Base-by-base conservation (phyloP, 2,888 invertebrate genomes). In the Cylindroiulus punctatus region DNA sequence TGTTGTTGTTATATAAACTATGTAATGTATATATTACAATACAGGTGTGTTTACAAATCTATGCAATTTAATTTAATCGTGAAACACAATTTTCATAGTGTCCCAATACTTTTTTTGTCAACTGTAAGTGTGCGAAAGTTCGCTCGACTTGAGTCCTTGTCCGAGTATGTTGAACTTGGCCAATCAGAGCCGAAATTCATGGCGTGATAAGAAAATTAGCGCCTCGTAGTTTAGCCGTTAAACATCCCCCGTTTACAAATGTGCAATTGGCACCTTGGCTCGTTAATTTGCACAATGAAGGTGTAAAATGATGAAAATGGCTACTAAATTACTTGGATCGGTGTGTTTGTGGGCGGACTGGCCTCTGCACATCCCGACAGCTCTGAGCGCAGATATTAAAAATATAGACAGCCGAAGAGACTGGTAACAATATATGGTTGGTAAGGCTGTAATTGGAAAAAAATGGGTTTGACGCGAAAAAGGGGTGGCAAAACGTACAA, bases 381-480 rank as follows among this genome's bases (percentile, higher is more conserved):
- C 65, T 26, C 26, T 65, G n/a, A 65, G 65, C 65, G 26, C 22
- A 12, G 26, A 65, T 65, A 65, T 65, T 65, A 65, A 65, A 52
- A 65, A 26, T 65, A 65, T 65, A 65, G 65, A 65, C 65, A 65
- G n/a, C 65, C 26, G 10, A 65, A 65, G 26, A 26, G 65, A n/a
- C 65, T 26, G 26, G 82, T 82, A 82, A 42, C 82, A 82, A 82
- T 82, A 36, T 82, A 82, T 82, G 30, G 26, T 8, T n/a, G 22
- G 42, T 82, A 82, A 8, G 82, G 36, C 82, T 40, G 82, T 82
- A 82, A 82, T 84, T 47, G 42, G 22, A 3, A 32, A 47, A n/a
- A 84, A 10, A 32, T 84, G 84, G 84, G 47, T 84, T 84, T 44
- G 84, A 52, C 83, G 83, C 44, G 84, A 84, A 47, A 47, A 47